Percentiles rank a stretch among this genome's conserved stretches.
Evolutionary conservation across 2,113 vertebrate genomes (phyloP).

Genomic region (Gyps fulvus): DNA sequence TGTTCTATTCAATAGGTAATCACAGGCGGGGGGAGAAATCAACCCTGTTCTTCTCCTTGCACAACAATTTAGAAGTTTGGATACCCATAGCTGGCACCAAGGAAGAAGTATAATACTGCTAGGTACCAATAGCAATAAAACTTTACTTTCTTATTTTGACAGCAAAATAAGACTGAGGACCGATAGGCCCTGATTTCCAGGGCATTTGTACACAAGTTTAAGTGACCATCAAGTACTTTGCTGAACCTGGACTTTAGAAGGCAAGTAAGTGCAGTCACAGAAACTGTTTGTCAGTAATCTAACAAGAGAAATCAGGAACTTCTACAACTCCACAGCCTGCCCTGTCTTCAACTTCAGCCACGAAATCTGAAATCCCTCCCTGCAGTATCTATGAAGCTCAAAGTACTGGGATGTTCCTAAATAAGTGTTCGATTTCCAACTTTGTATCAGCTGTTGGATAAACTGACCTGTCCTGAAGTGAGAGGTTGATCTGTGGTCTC

Average conservation of each 20-base stretch:
- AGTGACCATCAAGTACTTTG: background rate
- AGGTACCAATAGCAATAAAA: background rate
- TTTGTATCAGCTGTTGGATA: constrained; percentile 26
- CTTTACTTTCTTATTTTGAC: background rate
- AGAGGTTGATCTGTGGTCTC: constrained; percentile 84
- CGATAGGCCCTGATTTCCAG: background rate
- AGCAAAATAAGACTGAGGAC: background rate
- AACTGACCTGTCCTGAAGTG: constrained; percentile 85
- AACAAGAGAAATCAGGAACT: background rate
- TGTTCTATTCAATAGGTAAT: background rate
- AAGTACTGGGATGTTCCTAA: background rate
- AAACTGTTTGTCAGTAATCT: background rate
- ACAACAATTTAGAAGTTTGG: background rate
- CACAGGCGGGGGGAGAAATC: background rate
- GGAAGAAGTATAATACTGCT: background rate
- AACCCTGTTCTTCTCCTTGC: background rate
- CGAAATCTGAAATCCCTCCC: background rate
- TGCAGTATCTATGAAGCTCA: background rate
- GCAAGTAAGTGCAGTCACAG: background rate
- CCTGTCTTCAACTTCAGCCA: background rate
- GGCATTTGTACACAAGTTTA: background rate
- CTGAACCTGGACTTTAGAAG: background rate
- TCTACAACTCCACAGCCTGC: background rate
- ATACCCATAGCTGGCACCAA: background rate
- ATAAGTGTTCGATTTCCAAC: background rate